Evolutionary conservation across 2,888 invertebrate genomes (phyloP).

Genomic region (Anodontia alba): DNA sequence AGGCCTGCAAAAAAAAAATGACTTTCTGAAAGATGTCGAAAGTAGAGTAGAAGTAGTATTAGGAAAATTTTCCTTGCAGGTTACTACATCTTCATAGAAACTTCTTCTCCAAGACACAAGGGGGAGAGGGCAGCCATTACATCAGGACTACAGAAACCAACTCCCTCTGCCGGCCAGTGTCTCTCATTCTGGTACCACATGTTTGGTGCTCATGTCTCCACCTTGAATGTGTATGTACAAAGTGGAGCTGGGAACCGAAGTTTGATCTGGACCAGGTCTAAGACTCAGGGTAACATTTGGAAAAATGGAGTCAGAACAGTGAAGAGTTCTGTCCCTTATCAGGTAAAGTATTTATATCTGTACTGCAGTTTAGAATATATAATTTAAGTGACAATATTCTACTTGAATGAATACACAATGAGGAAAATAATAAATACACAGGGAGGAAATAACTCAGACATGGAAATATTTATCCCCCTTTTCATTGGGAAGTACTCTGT

Average conservation of each 20-base stretch:
- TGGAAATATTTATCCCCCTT: too few relatives aligned
- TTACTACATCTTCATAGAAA: constrained; percentile 81
- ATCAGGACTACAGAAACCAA: constrained; percentile 68
- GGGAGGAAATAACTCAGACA: too few relatives aligned
- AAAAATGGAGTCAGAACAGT: constrained; percentile 67
- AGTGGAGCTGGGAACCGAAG: constrained; percentile 54
- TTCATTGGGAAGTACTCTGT: too few relatives aligned
- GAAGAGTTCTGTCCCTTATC: constrained; percentile 61
- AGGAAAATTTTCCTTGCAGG: constrained; percentile 54
- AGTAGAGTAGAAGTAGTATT: too few relatives aligned
- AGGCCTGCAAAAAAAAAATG: too few relatives aligned
- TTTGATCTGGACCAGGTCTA: constrained; percentile 76
- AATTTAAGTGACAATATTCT: too few relatives aligned
- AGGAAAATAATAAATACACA: too few relatives aligned
- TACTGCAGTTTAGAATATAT: too few relatives aligned
- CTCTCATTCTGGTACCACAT: constrained; percentile 83
- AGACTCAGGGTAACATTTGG: constrained; percentile 78
- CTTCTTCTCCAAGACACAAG: constrained; percentile 70
- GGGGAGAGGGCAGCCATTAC: constrained; percentile 70
- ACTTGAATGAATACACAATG: too few relatives aligned
- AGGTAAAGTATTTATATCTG: constrained; percentile 47
- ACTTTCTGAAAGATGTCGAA: too few relatives aligned
- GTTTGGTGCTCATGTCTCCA: constrained; percentile 78
- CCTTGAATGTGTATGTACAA: constrained; percentile 76
- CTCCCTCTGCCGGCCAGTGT: constrained; percentile 67